Base-by-base conservation (phyloP, 2,797 vertebrate species). In the Toxotes lorentzi region DNA sequence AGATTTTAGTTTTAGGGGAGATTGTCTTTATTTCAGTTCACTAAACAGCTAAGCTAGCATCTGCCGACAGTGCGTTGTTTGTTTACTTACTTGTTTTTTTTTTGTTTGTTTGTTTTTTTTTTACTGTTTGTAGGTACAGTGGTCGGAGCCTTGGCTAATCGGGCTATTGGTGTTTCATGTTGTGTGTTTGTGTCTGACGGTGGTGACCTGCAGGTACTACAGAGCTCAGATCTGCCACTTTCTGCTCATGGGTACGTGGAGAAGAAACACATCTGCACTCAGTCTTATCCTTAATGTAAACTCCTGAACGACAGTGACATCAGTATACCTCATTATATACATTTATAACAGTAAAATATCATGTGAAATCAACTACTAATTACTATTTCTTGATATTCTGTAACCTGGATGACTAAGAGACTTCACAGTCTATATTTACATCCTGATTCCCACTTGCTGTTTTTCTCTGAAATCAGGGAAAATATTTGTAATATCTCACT, bases 131-230 rank as follows among this genome's bases (percentile, higher is more conserved):
- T 85, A 96, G 91, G 95, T 97, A 0, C 97, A 99, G 89, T 99
- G 98, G 98, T 96, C 97, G 0, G 98, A 99, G 80, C 95, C 96
- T 0, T 99, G 97, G 97, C 93, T 99, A 4, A 12, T 97, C 16
- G 96, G 94, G 1, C 93, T 98, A 45, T 14, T 94, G 0, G 19
- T 61, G 69, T 99, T 98, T 88, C 98, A 99, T n/a, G 21, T 89
- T 8, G 56, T 96, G 11, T 99, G 97, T 94, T 88, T 99, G 59
- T 82, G 92, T 4, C 64, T 97, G 35, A 98, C 97, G 0, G 91
- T 95, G 24, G 1, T 96, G 21, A 97, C 97, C 0, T 94, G 96
- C 63, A 95, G 88, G 58, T 96, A 91, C 79, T 97, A 97, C 75
- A 92, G 92, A 88, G 85, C 97, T 17, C 98, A 99, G 87, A 94